phyloP scores from a whole-genome alignment of 2,797 vertebrate species.

The Enteromius radiatus region DNA sequence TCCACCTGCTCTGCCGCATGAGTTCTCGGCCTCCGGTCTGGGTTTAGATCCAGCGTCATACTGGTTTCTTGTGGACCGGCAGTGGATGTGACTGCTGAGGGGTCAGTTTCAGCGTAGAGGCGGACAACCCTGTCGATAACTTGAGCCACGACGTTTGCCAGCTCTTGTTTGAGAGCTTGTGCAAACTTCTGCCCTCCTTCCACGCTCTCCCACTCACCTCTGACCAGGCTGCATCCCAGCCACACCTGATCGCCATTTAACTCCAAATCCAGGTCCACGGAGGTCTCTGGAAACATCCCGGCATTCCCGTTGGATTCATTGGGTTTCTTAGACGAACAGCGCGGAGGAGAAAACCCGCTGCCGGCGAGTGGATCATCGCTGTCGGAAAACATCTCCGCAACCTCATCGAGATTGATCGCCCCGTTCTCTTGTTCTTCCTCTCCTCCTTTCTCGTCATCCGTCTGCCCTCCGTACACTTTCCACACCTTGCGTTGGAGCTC shows the following conservation, averaged over 20 bases:
- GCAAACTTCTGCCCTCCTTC: slow-evolving; percentile 78
- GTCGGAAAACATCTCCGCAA: slow-evolving; percentile 69
- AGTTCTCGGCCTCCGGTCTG: slow-evolving; percentile 40
- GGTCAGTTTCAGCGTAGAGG: slow-evolving; percentile 75
- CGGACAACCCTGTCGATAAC: slow-evolving; percentile 82
- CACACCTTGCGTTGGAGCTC: slow-evolving; percentile 82
- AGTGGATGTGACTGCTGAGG: slow-evolving; percentile 62
- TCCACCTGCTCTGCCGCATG: slow-evolving; percentile 55
- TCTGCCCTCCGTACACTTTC: slow-evolving; percentile 77
- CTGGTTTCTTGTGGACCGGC: slow-evolving; percentile 56
- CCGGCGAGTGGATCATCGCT: slow-evolving; percentile 53
- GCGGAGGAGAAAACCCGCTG: slow-evolving; percentile 57
- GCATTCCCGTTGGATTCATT: slow-evolving; percentile 48
- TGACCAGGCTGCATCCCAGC: slow-evolving; percentile 76
- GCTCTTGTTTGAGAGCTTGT: slow-evolving; percentile 79
- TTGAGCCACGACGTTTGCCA: slow-evolving; percentile 78
- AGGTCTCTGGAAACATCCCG: slow-evolving; percentile 58
- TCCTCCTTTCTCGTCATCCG: slow-evolving; percentile 56
- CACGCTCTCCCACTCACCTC: slow-evolving; percentile 72
- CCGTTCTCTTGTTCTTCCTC: slow-evolving; percentile 55
- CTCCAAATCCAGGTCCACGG: slow-evolving; percentile 63
- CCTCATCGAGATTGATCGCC: slow-evolving; percentile 66
- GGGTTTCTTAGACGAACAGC: slow-evolving; percentile 53
- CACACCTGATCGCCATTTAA: slow-evolving; percentile 72
- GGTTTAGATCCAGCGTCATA: slow-evolving; percentile 43